Base-by-base conservation (phyloP, 2,113 vertebrate species). In the Peromyscus leucopus region DNA sequence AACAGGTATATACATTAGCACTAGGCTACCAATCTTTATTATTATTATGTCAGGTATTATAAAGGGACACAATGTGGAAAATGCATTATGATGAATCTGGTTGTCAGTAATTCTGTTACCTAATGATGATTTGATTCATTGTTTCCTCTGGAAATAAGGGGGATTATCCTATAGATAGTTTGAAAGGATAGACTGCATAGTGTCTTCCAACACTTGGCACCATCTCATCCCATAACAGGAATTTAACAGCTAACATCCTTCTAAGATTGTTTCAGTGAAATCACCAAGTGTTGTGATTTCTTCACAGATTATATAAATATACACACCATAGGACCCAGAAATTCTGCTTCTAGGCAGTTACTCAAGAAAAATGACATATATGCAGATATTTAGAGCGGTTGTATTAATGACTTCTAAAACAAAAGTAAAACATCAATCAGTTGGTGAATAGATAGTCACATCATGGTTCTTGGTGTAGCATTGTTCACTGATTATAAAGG, bases 371-470 rank as follows among this genome's bases (percentile, higher is more conserved):
- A 51, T 89, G 33, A 51, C 19, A 67, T 67, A 16, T 76, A 76
- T 75, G 28, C 42, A 67, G 12, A 36, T 93, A n/a, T 86, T 96
- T 97, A 46, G 76, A 90, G 36, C 15, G 59, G 55, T 39, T 92
- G 86, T 94, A 79, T 92, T 90, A 94, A 82, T 94, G 95, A 93
- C 71, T 87, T 59, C 59, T 51, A 59, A 85, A 84, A 82, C 13
- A 3, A 31, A 65, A 15, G 31, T 92, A 93, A 46, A 63, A 90
- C 90, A 9, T 80, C 51, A 33, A n/a, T 90, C 75, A 82, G 0
- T 28, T 95, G 31, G 24, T 74, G 7, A 96, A 33, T 78, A 9
- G 33, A 84, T 74, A n/a, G 72, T 69, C 36, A 91, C n/a, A 82
- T 76, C 76, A 16, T 84, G 1, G 9, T 48, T 22, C 57, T 61